A percentile compares a stretch with the other conserved stretches of the same genome.
Conservation (phyloP, 35 echinoderm and acorn worm species). For the Ophioderma brevispina region DNA sequence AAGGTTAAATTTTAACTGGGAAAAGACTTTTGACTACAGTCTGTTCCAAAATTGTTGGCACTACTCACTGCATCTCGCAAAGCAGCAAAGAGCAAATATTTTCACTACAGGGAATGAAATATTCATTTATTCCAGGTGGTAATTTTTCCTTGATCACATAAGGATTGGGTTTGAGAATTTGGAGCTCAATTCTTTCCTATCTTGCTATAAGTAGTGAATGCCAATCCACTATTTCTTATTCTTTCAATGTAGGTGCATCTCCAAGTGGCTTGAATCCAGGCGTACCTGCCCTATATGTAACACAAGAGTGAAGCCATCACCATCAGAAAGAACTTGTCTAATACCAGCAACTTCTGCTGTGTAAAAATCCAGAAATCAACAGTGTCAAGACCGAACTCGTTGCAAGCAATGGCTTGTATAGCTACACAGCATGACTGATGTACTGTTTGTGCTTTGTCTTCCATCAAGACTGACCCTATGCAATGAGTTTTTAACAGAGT, state of each 20-base stretch:
- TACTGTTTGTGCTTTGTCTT: too few relatives aligned
- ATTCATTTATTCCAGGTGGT: background rate
- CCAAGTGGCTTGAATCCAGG: conserved; percentile 16
- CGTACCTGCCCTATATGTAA: conserved; percentile 35
- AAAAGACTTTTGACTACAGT: background rate
- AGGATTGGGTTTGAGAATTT: too few relatives aligned
- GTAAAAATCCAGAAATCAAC: background rate
- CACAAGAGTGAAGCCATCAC: background rate
- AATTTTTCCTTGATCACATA: background rate
- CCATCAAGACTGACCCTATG: too few relatives aligned
- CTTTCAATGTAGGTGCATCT: conserved; percentile 12
- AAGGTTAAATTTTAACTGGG: background rate
- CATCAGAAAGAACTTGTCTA: conserved; percentile 13
- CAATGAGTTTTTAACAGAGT: too few relatives aligned
- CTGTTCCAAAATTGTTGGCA: background rate
- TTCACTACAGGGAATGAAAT: background rate
- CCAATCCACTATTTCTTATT: background rate
- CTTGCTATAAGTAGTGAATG: too few relatives aligned
- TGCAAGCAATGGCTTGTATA: too few relatives aligned
- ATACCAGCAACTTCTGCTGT: background rate
- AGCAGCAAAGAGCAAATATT: background rate
- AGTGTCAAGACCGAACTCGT: too few relatives aligned
- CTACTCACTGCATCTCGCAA: background rate
- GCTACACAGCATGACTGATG: too few relatives aligned
- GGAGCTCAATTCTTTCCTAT: too few relatives aligned